Percentiles rank a stretch among this genome's conserved stretches.
These are phyloP conservation scores for Malurus leucopterus DNA, from an alignment of 2,797 vertebrate species.

Conservation along the genomic window DNA sequence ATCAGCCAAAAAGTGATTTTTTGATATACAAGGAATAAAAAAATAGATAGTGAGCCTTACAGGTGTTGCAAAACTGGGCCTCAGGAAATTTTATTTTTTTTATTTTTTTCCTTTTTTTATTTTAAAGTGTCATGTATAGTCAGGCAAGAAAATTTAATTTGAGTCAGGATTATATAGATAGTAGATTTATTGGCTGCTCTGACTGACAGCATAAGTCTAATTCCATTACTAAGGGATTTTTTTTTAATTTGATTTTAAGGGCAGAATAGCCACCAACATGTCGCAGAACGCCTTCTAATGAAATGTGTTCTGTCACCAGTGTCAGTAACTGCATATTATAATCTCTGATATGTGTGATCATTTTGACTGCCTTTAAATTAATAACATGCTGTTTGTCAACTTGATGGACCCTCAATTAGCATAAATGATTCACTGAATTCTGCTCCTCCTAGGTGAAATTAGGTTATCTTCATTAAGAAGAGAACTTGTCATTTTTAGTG, in stretches of 20 bases:
- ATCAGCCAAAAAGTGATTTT: not conserved
- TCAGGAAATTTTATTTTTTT: not conserved
- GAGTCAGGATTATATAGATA: not conserved
- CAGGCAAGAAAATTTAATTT: slow-evolving; percentile 11
- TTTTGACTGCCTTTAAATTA: slow-evolving; percentile 35
- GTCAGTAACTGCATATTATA: slow-evolving; percentile 14
- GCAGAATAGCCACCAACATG: not conserved
- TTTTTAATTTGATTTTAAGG: not conserved
- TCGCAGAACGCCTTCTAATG: slow-evolving; percentile 28
- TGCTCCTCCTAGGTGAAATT: not conserved
- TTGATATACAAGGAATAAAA: not conserved
- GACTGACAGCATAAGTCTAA: slow-evolving; percentile 16
- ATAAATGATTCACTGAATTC: not conserved
- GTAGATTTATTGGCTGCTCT: not conserved
- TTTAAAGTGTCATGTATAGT: not conserved
- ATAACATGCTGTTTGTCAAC: slow-evolving; percentile 1
- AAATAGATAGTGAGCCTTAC: not conserved
- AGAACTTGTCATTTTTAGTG: not conserved
- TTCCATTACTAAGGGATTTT: not conserved
- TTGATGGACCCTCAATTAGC: slow-evolving; percentile 4
- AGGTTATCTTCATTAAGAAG: slow-evolving; percentile 3
- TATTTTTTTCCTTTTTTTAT: not conserved
- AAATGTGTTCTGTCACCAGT: slow-evolving; percentile 39
- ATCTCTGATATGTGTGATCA: slow-evolving; percentile 3
- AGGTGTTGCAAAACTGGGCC: not conserved